Percentiles rank a stretch among this genome's conserved stretches.
phyloP scores from a whole-genome alignment of 2,113 vertebrate genomes.

The Ctenomys sociabilis region DNA sequence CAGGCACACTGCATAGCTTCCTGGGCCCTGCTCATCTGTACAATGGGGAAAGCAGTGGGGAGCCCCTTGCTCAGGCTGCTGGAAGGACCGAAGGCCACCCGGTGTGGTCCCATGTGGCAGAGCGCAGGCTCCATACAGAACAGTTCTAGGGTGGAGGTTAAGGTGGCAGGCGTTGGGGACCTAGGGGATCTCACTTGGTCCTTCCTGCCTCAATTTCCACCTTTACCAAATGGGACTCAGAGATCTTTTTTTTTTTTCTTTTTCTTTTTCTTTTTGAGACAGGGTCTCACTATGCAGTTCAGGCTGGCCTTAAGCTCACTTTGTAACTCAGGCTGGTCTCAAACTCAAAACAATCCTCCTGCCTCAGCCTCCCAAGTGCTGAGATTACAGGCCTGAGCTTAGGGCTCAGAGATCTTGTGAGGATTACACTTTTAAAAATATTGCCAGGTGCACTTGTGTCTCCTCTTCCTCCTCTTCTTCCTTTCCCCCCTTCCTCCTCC shows the following conservation, averaged over 20 bases:
- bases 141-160: neutral
- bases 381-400: no score
- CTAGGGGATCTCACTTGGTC: neutral
- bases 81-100: neutral
- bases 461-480: no score
- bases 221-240: neutral
- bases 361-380: no score
- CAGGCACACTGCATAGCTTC: neutral
- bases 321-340: no score
- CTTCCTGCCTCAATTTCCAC: neutral
- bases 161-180: neutral
- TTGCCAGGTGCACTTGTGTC: no score
- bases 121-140: neutral
- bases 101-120: rapidly evolving
- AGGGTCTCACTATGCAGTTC: no score
- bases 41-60: neutral
- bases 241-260: no score
- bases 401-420: neutral
- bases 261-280: no score
- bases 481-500: no score
- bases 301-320: no score
- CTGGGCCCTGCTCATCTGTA: neutral
- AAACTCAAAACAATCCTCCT: no score
- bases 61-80: neutral
- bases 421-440: neutral